Base-by-base conservation (phyloP, 1,140 invertebrate species). In the Oreohelix idahoensis region DNA sequence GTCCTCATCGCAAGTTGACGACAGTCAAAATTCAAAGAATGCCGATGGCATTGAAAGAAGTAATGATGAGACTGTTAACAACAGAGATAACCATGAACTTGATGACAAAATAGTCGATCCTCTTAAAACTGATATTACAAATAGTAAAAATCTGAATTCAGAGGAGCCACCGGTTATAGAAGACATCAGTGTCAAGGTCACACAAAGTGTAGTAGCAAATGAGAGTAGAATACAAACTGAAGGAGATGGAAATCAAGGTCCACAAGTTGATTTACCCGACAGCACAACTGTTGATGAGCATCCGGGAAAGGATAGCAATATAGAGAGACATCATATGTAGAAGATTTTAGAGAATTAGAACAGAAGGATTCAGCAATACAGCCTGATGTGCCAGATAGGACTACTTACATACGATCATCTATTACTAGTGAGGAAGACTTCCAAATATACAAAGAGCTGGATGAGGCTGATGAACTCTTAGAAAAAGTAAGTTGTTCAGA, bases 401-500 rank as follows among this genome's bases (percentile, higher is more conserved):
- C 69, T 38, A 36, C 29, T 38, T 89, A 89, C 79, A 63, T 77
- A 0, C 86, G 87, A 39, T 42, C 75, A 1, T 45, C 77, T 36
- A 87, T 89, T 17, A 88, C 89, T 20, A 90, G 86, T 63, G 71
- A 81, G 38, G 85, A 38, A 20, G 89, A 90, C 80, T 85, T 76
- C 71, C 74, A 80, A 38, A 87, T 89, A 32, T 84, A 83, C 45
- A 63, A 85, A 8, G 32, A 84, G 38, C 79, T 90, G 5, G 89
- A 90, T 80, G 79, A 85, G 49, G 89, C 86, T 23, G 89, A 90
- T 77, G 79, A 81, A 38, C 76, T 85, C 15, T 58, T 86, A 17
- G 76, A 87, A 73, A 75, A 87, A 80, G 89, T 90, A 83, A 84
- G 77, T 75, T 51, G 58, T 10, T 2, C 20, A 39, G 1, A 63